Base-by-base conservation (phyloP, 2,888 invertebrate genomes). In the Cheilosia vulpina region DNA sequence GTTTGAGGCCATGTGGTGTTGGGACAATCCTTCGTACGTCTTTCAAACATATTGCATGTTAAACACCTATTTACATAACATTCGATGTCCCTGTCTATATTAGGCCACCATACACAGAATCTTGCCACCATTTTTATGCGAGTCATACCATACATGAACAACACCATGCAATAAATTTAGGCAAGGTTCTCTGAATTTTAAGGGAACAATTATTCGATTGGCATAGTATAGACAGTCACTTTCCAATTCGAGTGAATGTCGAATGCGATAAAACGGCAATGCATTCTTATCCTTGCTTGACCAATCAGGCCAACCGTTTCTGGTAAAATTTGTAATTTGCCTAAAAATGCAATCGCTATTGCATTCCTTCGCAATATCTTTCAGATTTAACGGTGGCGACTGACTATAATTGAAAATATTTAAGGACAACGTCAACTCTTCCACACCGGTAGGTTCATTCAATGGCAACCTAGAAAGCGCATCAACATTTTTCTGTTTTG, bases 381-480 rank as follows among this genome's bases (percentile, higher is more conserved):
- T 15, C 19, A 34, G 6, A 38, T 41, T 57, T 21, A 69, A 34
- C 15, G 69, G 45, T 21, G 27, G 0, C 9, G 45, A 34, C 5
- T 69, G 6, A 24, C 11, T 21, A 57, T 34, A 69, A 15, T 38
- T 69, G 15, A 57, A 69, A 69, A n/a, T 58, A 34, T 57, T 57
- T 5, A 69, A 57, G 5, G 68, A 57, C 31, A 69, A 57, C n/a
- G 45, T 69, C n/a, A 58, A 21, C 15, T 68, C 68, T 43, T 50
- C 57, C 34, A 58, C 69, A 21, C 69, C 69, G 11, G 68, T 69
- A 15, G 68, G 43, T 19, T 58, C 65, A 50, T 75, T 55, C 24
- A 60, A 31, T 13, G 75, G 87, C 34, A 83, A 60, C 47, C 82
- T 73, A 13, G 82, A 82, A 9, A 82, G 24, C 1, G 78, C 78